Percentiles rank a stretch among this genome's conserved stretches.
phyloP scores from a whole-genome alignment of 1,140 invertebrate species.

The Rhizoglyphus robini region DNA sequence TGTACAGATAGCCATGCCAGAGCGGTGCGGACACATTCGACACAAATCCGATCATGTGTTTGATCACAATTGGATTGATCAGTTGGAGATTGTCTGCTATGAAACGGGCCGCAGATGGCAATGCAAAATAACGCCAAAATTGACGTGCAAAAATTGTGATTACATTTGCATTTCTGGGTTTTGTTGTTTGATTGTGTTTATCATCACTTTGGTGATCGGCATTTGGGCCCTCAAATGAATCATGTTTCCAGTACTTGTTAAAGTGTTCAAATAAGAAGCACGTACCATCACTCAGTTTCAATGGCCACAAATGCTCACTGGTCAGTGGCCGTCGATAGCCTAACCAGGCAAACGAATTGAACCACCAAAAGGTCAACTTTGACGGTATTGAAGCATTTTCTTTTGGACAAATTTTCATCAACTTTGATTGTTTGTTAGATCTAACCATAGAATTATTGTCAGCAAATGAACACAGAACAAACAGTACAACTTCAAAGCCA shows the following conservation, averaged over 20 bases:
- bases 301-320: background rate
- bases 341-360: background rate
- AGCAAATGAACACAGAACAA: background rate
- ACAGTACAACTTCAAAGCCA: background rate
- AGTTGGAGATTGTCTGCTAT: background rate
- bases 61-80: background rate
- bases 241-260: background rate
- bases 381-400: too few relatives aligned
- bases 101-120: background rate
- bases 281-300: background rate
- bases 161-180: background rate
- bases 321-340: slow-evolving; percentile 6
- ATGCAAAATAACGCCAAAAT: background rate
- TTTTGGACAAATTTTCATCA: slow-evolving; percentile 67
- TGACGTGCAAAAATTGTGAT: background rate
- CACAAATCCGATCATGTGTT: background rate
- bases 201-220: too few relatives aligned
- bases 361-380: slow-evolving; percentile 40
- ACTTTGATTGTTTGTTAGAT: background rate
- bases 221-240: background rate
- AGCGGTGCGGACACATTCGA: slow-evolving; percentile 24
- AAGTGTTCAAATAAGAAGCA: background rate
- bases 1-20: slow-evolving; percentile 78
- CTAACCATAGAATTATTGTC: background rate
- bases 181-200: background rate